Base-by-base conservation (phyloP, 2,888 invertebrate genomes). In the Pasiphila rectangulata region DNA sequence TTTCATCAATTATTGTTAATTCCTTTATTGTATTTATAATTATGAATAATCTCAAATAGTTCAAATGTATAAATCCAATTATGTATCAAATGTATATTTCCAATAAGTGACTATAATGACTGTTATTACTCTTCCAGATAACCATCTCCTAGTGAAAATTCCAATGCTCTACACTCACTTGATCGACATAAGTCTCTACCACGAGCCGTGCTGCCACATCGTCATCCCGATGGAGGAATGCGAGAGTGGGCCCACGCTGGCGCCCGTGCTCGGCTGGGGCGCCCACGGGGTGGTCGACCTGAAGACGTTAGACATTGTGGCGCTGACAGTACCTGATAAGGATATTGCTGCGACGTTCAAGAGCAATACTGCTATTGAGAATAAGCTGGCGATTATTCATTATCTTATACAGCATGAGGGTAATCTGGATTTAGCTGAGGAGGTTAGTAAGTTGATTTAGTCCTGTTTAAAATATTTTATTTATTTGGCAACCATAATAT, bases 141-240 rank as follows among this genome's bases (percentile, higher is more conserved):
- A 95, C 71, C 94, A 95, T 63, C 91, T 97, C 70, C 78, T 96
- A 21, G 95, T 97, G 1, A 93, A 94, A 66, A 93, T 95, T 15
- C 95, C 96, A 7, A 95, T 94, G 68, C 89, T 95, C 19, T 97
- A 96, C 81, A 93, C 94, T 0, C 96, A 97, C 69, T 82, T 97
- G 16, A 84, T 97, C 41, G 97, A 97, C 83, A 93, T 96, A 35
- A 95, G 96, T 2, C 83, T 94, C 5, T 91, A 92, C 63, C 96
- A 96, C 76, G 96, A 96, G 72, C 96, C 96, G 0, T 94, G 93
- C 61, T 94, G 94, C 62, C 95, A 95, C 67, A 92, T 95, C 40
- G 91, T 94, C 0, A 90, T 94, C 10, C 92, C 94, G 0, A 84
- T 92, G 49, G 91, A 91, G 25, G 80, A 89, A 25, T 79, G 84